Evolutionary conservation across 2,888 invertebrate species (phyloP).

Genomic region (Pyrrhia umbra): DNA sequence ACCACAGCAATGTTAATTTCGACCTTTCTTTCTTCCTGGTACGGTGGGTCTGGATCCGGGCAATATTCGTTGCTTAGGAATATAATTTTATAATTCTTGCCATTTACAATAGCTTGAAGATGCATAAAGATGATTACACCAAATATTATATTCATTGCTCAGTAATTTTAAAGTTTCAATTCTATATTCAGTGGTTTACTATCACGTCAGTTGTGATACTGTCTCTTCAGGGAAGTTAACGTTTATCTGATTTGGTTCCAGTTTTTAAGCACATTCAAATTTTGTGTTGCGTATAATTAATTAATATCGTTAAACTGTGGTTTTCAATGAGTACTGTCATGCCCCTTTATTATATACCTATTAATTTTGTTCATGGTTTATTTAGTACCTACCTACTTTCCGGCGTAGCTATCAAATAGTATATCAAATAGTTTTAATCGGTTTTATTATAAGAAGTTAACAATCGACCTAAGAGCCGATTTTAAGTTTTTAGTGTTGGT

Average conservation of each 20-base stretch:
- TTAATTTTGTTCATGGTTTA: no score
- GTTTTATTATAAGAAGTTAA: no score
- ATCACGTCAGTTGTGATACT: neutral
- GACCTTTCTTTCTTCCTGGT: slow-evolving; percentile 5
- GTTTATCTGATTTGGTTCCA: slow-evolving; percentile 27
- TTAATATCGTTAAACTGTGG: neutral
- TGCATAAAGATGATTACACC: neutral
- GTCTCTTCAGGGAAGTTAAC: neutral
- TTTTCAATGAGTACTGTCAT: neutral
- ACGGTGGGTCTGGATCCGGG: slow-evolving; percentile 11
- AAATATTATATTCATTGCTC: slow-evolving; percentile 5
- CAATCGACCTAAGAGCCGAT: no score
- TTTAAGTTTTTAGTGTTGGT: slow-evolving; percentile 2
- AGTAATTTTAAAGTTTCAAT: neutral
- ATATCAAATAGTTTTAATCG: no score
- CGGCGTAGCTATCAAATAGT: no score
- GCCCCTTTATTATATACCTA: neutral
- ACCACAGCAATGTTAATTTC: slow-evolving; percentile 6
- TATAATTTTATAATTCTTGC: slow-evolving; percentile 5
- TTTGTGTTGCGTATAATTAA: neutral
- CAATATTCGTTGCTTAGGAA: slow-evolving; percentile 9
- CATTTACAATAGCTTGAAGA: slow-evolving; percentile 1
- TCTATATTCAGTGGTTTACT: neutral
- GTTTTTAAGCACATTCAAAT: neutral
- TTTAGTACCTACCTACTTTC: neutral